A percentile compares a stretch with the other conserved stretches of the same genome.
Evolutionary conservation across 2,888 invertebrate species (phyloP).

Genomic region (Sinopyrophorus schimmeli): DNA sequence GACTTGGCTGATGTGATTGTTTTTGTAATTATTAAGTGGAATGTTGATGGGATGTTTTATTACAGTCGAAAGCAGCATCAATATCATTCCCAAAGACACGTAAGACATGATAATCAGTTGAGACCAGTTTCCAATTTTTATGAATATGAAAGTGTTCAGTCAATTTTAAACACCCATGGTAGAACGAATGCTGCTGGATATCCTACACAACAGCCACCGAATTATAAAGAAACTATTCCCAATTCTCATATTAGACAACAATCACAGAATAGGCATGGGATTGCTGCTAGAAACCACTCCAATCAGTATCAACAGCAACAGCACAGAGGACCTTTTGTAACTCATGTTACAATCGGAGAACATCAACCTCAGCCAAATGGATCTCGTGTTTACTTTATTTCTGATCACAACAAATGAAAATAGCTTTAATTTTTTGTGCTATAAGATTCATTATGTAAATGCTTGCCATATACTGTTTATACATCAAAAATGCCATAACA

Average conservation of each 20-base stretch:
- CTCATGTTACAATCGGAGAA: conserved; percentile 65
- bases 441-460: too few species aligned
- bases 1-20: conserved; percentile 3
- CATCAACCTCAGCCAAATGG: conserved; percentile 52
- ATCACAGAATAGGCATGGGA: conserved; percentile 17
- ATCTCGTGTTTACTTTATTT: conserved; percentile 49
- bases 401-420: not conserved
- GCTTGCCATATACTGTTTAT: too few species aligned
- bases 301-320: conserved; percentile 43
- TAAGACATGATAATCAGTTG: conserved; percentile 54
- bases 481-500: too few species aligned
- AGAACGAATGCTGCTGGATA: conserved; percentile 47
- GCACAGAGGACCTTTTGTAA: conserved; percentile 62
- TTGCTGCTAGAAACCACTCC: conserved; percentile 24
- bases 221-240: conserved; percentile 44
- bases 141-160: conserved; percentile 80
- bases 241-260: conserved; percentile 47
- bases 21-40: conserved; percentile 9
- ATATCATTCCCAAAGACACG: conserved; percentile 64
- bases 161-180: conserved; percentile 56
- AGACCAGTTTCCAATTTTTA: conserved; percentile 82
- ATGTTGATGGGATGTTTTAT: conserved; percentile 12
- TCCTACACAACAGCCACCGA: conserved; percentile 31
- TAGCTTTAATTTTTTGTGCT: too few species aligned
- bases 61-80: conserved; percentile 68